Evolutionary conservation across 2,888 invertebrate species (phyloP), one percentile per base, ranked within the genome.

Genomic region (Scaptomyza caliginosa): DNA sequence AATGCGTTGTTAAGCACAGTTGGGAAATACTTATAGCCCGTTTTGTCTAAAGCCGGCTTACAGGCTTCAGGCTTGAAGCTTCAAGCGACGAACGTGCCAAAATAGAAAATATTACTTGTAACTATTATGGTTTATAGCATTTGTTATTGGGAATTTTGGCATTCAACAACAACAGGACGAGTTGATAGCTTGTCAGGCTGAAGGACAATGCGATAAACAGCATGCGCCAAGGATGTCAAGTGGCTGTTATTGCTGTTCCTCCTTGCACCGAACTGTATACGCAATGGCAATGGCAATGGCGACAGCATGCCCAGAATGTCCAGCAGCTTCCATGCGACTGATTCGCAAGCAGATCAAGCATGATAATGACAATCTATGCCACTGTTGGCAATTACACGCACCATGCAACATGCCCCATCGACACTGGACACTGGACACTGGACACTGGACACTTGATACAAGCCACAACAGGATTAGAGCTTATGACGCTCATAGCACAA

Each of bases 301-400:
- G 21, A 58, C 55, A 67, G 48, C 26, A 43, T 57, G 50, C 19
- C 38, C 48, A 49, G 52, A 70, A 59, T 70, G 36, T 43, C 40
- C 50, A n/a, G 48, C 42, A 8, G 48, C 50, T 40, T 57, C 13
- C n/a, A n/a, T n/a, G n/a, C n/a, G 23, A 24, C 55, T 28, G 48
- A 36, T 51, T 45, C 56, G 24, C 16, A 40, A 43, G 24, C 71
- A 50, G 50, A 30, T 65, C 58, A 24, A 39, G n/a, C 38, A 46
- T 26, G 56, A 62, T 68, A 57, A 69, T 56, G 55, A 38, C 64
- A 43, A 63, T 63, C 57, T 48, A 55, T 34, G 38, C 58, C 23
- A 63, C 28, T 52, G 48, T 34, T 48, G 69, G 30, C 69, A 68
- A 58, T 74, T 63, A 48, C 67, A 58, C 17, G 34, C 46, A 8